Base-by-base conservation (phyloP, 1,140 invertebrate species). In the Drosophila bocki region DNA sequence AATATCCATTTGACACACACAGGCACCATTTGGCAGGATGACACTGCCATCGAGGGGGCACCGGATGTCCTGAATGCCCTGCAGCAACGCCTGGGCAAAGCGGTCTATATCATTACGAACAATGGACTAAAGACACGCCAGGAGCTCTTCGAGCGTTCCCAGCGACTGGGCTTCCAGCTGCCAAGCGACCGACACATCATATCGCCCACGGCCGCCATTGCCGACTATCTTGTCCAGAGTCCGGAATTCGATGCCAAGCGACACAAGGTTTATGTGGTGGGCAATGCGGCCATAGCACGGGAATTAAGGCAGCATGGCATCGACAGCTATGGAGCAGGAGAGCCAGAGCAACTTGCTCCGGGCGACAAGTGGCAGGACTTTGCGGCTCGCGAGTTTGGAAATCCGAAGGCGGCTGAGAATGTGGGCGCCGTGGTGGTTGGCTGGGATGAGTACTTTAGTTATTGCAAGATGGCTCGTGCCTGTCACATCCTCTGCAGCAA, bases 401-500 rank as follows among this genome's bases (percentile, higher is more conserved):
- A 57, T 51, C 90, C 78, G 3, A 19, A 93, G 94, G 45, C 59
- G 15, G 71, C 62, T 4, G 96, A 97, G 3, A 95, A 98, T 78
- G 96, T 99, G 59, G 96, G 95, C 15, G 97, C 98, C 17, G 98
- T 99, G 3, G 94, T 99, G 26, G 97, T 99, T 39, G 98, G 97
- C 22, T 99, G 98, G 94, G 98, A 99, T 94, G 95, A 96, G 60
- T 96, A 99, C 92, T 95, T 99, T 69, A 98, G 96, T 90, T 99
- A 97, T 90, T 94, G 95, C 3, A 99, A 99, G 94, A 95, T 99
- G 72, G 93, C 97, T 65, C 98, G 98, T 93, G 98, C 98, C 37
- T 96, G 96, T 1, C 95, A 95, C 39, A 99, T 99, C 93, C 93
- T 98, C 6, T 94, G 94, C 15, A 69, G 58, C 59, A 80, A 82